These are phyloP conservation scores for Corvus moneduloides DNA, from an alignment of 2,113 vertebrate genomes.

Conservation along the genomic window DNA sequence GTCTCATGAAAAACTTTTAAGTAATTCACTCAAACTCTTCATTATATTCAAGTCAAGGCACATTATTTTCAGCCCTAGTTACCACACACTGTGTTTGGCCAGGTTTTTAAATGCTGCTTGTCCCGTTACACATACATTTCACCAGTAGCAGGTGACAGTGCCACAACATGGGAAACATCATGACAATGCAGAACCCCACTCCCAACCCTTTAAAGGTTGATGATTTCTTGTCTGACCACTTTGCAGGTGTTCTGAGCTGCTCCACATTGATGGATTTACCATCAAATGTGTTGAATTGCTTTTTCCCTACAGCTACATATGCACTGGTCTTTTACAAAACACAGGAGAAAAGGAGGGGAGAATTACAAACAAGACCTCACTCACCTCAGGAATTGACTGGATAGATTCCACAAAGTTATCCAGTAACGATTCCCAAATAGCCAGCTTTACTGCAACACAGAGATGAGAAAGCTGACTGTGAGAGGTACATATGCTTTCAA, in stretches of 20 bases:
- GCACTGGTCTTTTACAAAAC: neutral
- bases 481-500: neutral
- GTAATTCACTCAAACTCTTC: neutral
- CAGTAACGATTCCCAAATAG: constrained; percentile 94
- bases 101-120: neutral
- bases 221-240: neutral
- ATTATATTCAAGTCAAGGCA: neutral
- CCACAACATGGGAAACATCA: neutral
- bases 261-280: neutral
- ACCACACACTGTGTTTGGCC: neutral
- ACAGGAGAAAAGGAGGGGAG: neutral
- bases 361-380: constrained; percentile 67
- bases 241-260: neutral
- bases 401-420: constrained; percentile 97
- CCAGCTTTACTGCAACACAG: constrained; percentile 88
- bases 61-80: neutral
- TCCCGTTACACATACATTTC: neutral
- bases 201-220: neutral
- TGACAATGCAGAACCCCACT: neutral
- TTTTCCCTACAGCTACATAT: neutral
- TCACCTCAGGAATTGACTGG: constrained; percentile 97
- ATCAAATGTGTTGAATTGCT: neutral
- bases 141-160: neutral
- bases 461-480: neutral
- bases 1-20: neutral